Evolutionary conservation across 2,797 vertebrate species (phyloP), one percentile per base, ranked within the genome.

Genomic region (Clarias laeviceps): DNA sequence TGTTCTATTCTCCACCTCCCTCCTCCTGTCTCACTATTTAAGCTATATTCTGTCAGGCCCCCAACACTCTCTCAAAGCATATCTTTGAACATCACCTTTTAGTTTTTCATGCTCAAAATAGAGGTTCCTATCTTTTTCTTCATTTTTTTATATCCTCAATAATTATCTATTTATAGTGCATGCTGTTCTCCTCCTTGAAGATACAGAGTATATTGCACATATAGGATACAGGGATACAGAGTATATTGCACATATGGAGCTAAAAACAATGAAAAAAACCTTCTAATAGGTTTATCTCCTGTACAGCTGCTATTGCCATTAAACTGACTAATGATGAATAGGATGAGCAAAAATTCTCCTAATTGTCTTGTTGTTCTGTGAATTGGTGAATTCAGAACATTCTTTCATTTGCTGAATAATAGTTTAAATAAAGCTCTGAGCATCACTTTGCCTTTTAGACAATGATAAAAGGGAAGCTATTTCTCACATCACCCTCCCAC

Each of bases 141-240:
- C 40, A 5, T 12, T 57, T 4, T 80, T 90, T 91, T 91, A 86
- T 88, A 62, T 69, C 83, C 66, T 74, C 84, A 90, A 91, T 91
- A 91, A 92, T 92, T 89, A 27, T 88, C 91, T 95, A 94, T 94
- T 93, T 94, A 93, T 95, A 94, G 92, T 89, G 87, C 87, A 87
- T 76, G 84, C 88, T 88, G 87, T 87, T 89, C 90, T 88, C 91
- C 22, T 56, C 89, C 86, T 87, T 57, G 29, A 89, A 88, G 90
- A 92, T 92, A 77, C 59, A 34, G 20, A 24, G 29, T 34, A 34
- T 77, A 34, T 24, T 59, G 56, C 17, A 57, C 50, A 76, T 20
- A 89, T 2, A n/a, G n/a, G n/a, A n/a, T n/a, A n/a, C n/a, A n/a
- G n/a, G n/a, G 90, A 92, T 92, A 77, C 59, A 34, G 20, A 24